Evolutionary conservation across 92 coral and sea anemone species (phyloP), one percentile per base, ranked within the genome.

Genomic region (Umimayanthus kanabou): DNA sequence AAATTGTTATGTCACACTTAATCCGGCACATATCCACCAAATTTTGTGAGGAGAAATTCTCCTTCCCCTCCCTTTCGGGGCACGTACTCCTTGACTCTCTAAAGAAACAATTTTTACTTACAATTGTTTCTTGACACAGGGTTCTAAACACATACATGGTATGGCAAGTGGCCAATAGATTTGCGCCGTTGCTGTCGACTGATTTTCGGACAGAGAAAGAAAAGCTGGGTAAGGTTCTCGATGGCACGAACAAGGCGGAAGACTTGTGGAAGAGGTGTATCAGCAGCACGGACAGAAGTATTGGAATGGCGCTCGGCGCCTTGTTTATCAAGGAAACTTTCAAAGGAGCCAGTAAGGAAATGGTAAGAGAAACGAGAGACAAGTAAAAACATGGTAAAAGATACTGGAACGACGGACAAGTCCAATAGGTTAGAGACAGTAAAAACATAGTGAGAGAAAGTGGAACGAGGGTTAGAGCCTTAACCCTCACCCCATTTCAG

Each of bases 271-370:
- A 90, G 80, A 89, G 76, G 3, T 95, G 98, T 75, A 92, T 95
- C 64, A 81, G 91, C 14, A 89, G 89, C 10, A 92, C 98, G 3
- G 94, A 91, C 57, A 85, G n/a, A 0, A 86, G 89, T 18, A 90
- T 95, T 25, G 98, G 98, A 30, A 95, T 95, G 98, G 98, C 96
- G 23, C 88, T 95, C 13, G 98, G 98, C 23, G 50, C 89, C 26
- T 89, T 95, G 4, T 95, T 93, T 79, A 88, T 95, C 4, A 81
- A 90, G 49, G 92, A 95, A 64, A 89, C 92, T 74, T 95, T 95
- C 86, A 90, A 95, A 39, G 98, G 93, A 61, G 88, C 88, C 55
- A 95, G 98, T 67, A 95, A 86, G 88, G 64, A 81, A 11, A 83
- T 89, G 93, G 98, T 94, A 67, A 72, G 89, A 39, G 26, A 15